Percentiles rank a stretch among this genome's conserved stretches.
These are phyloP conservation scores for Falcaria lacertinaria DNA, from an alignment of 2,888 invertebrate genomes.

Conservation along the genomic window DNA sequence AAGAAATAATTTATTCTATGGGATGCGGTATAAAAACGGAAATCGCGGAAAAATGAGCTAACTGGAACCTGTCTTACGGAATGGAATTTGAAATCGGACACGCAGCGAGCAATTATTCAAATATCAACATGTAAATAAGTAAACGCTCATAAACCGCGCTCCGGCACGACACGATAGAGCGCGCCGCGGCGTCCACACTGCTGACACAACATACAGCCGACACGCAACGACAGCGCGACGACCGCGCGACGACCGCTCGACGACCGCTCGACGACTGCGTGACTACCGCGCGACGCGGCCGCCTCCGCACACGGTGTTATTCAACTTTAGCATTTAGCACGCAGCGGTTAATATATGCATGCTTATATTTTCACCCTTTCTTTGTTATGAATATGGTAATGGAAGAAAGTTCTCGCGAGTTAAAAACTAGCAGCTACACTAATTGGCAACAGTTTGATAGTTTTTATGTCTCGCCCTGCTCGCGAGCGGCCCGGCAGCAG, in stretches of 20 bases:
- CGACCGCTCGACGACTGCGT: constrained; percentile 4
- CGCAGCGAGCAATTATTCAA: not conserved
- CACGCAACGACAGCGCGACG: constrained; percentile 5
- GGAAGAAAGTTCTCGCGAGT: constrained; percentile 74
- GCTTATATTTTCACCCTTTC: constrained; percentile 75
- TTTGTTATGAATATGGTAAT: constrained; percentile 73
- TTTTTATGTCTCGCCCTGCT: constrained; percentile 38
- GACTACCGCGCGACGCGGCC: constrained; percentile 6
- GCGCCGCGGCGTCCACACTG: constrained; percentile 9
- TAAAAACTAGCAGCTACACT: constrained; percentile 67
- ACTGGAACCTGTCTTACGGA: constrained; percentile 15
- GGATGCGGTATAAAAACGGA: constrained; percentile 7
- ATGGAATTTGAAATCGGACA: not conserved
- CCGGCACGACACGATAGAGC: constrained; percentile 19
- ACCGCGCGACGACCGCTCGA: constrained; percentile 6
- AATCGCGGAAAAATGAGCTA: constrained; percentile 19
- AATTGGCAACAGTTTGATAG: constrained; percentile 54
- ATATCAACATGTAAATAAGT: not conserved
- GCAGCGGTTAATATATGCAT: constrained; percentile 67
- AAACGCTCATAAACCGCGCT: constrained; percentile 23
- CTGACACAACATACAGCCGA: not conserved
- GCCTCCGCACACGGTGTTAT: constrained; percentile 47
- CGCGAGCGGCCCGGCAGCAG: not conserved
- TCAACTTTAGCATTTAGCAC: constrained; percentile 74
- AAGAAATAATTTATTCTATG: no score